phyloP scores from a whole-genome alignment of 53 echinoderm and acorn worm genomes.

The Apostichopus leukothele region DNA sequence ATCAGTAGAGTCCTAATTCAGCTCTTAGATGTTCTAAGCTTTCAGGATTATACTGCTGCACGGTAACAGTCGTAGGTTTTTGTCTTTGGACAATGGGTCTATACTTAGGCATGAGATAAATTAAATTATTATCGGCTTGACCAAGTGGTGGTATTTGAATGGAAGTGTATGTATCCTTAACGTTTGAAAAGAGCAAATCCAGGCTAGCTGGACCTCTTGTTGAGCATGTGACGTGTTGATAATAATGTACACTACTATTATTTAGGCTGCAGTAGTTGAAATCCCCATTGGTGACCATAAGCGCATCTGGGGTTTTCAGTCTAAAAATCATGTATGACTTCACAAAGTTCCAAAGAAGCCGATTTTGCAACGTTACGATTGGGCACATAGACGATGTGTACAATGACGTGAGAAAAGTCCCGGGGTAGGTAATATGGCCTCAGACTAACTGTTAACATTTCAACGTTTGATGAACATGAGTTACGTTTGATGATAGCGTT shows the following conservation, averaged over 20 bases:
- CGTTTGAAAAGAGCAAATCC: slow-evolving; percentile 9
- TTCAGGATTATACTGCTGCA: neutral
- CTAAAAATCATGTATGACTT: neutral
- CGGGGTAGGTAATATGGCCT: too few species aligned
- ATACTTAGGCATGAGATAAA: too few species aligned
- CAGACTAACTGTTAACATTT: neutral
- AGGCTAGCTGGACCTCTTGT: neutral
- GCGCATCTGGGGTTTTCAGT: too few species aligned
- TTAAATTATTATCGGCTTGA: neutral
- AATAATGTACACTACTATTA: slow-evolving; percentile 6
- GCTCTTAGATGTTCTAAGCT: neutral
- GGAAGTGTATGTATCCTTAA: neutral
- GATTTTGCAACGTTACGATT: neutral
- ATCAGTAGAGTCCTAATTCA: neutral
- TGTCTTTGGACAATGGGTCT: neutral
- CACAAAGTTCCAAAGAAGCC: neutral
- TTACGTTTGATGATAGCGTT: slow-evolving; percentile 23
- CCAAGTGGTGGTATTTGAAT: neutral
- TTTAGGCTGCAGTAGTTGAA: slow-evolving; percentile 8
- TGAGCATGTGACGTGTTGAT: slow-evolving; percentile 20
- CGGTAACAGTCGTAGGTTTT: neutral
- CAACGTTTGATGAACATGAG: slow-evolving; percentile 35
- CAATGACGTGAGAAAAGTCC: neutral
- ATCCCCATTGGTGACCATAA: too few species aligned
- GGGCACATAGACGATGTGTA: neutral